Conservation (phyloP, 1,140 invertebrate genomes). For the Trinorchestia longiramus region DNA sequence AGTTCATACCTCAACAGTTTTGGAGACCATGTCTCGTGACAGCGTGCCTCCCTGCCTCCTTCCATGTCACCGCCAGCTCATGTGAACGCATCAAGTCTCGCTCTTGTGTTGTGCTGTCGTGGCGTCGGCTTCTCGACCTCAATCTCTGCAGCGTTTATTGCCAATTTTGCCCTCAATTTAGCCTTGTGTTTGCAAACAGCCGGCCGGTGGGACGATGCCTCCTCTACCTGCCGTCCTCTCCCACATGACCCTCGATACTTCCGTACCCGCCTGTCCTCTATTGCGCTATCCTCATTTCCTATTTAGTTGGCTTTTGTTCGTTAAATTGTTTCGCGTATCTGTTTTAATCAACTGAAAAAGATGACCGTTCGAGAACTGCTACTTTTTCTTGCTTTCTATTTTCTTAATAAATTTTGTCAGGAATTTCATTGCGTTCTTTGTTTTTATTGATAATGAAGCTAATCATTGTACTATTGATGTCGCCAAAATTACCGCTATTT, state of each 20-base stretch:
- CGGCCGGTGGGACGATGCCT: constrained; percentile 40
- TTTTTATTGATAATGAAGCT: background rate
- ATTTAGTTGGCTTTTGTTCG: background rate
- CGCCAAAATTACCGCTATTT: background rate
- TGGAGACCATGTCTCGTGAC: background rate
- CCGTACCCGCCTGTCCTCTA: background rate
- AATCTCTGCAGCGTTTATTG: constrained; percentile 51
- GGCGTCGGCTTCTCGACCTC: constrained; percentile 38
- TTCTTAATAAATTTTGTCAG: background rate
- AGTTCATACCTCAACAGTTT: background rate
- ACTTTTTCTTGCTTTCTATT: background rate
- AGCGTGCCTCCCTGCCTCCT: background rate
- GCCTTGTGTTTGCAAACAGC: constrained; percentile 53
- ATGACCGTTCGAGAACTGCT: background rate
- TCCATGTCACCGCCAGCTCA: background rate
- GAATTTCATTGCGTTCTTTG: background rate
- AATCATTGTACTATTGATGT: background rate
- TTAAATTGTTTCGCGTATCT: background rate
- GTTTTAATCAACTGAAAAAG: background rate
- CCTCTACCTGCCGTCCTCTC: constrained; percentile 24
- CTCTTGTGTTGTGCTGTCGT: constrained; percentile 34
- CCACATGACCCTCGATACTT: background rate
- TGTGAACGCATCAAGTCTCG: background rate
- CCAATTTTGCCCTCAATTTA: constrained; percentile 55
- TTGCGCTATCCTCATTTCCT: too few relatives aligned